Evolutionary conservation across 2,888 invertebrate species (phyloP).

Genomic region (Aplocera efformata): DNA sequence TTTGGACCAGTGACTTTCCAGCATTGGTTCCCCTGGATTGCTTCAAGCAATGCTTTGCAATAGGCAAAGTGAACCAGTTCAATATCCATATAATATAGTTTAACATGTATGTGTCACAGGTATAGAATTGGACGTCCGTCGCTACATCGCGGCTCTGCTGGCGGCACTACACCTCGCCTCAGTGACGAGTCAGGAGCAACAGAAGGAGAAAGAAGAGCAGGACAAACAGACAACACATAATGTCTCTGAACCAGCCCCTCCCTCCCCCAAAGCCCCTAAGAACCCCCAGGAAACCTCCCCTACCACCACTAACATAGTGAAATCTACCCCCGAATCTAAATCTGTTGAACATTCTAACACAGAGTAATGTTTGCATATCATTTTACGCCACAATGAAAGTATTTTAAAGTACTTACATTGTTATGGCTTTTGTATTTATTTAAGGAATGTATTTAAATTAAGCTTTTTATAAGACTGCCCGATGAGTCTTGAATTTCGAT

Average conservation of each 20-base stretch:
- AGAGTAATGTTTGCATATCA: constrained; percentile 27
- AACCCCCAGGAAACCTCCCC: constrained; percentile 40
- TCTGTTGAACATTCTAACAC: constrained; percentile 45
- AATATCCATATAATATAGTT: too few species aligned
- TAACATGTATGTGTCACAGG: too few species aligned
- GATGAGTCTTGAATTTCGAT: constrained; percentile 47
- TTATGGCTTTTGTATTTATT: constrained; percentile 55
- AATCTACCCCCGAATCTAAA: constrained; percentile 63
- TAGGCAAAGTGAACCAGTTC: too few species aligned
- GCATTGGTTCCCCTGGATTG: too few species aligned
- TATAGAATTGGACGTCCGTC: constrained; percentile 65
- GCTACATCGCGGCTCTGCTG: constrained; percentile 64
- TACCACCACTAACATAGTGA: constrained; percentile 53
- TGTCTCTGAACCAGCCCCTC: constrained; percentile 37
- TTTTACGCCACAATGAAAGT: constrained; percentile 50
- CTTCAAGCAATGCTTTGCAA: too few species aligned
- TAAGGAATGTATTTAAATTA: constrained; percentile 34
- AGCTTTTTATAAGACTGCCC: constrained; percentile 44
- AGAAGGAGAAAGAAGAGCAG: constrained; percentile 32
- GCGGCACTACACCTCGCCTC: constrained; percentile 68
- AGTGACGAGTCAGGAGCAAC: constrained; percentile 61
- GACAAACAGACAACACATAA: constrained; percentile 25
- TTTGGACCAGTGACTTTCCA: too few species aligned
- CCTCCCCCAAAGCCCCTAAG: constrained; percentile 28
- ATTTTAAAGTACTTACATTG: constrained; percentile 53